phyloP scores from a whole-genome alignment of 2,113 vertebrate genomes.

The Myrmophylax atrothorax region DNA sequence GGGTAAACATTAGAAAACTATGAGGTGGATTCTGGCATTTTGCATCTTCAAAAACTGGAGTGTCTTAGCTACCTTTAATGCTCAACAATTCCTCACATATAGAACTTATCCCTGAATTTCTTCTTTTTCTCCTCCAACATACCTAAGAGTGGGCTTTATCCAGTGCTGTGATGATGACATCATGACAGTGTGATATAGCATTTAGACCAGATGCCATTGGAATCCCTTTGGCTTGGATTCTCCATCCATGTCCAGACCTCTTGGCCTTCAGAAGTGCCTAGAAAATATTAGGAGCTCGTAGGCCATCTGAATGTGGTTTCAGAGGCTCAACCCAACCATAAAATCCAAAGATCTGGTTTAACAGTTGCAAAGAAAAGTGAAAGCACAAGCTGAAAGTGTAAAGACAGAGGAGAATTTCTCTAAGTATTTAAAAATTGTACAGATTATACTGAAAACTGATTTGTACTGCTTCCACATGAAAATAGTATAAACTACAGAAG shows the following conservation, averaged over 20 bases:
- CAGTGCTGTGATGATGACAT: fast-evolving
- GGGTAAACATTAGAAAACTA: not conserved
- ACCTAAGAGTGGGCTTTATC: not conserved
- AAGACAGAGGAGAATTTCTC: not conserved
- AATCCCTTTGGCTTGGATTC: not conserved
- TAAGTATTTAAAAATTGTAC: not conserved
- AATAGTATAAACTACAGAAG: not conserved
- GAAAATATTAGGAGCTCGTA: not conserved
- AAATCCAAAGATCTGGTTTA: not conserved
- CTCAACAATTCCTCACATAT: not conserved
- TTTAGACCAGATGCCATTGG: not conserved
- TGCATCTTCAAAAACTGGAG: not conserved
- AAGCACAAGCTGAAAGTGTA: not conserved
- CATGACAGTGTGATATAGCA: not conserved
- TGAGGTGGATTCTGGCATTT: not conserved
- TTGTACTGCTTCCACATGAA: not conserved
- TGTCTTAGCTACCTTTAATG: not conserved
- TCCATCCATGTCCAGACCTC: not conserved
- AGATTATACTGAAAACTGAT: not conserved
- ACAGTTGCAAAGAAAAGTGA: not conserved
- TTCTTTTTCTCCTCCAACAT: not conserved
- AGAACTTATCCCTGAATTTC: not conserved
- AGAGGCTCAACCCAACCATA: not conserved
- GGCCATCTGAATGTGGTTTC: not conserved
- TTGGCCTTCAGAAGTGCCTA: not conserved